Percentiles rank a stretch among this genome's conserved stretches.
phyloP scores from a whole-genome alignment of 2,797 vertebrate genomes.

The Alosa sapidissima region DNA sequence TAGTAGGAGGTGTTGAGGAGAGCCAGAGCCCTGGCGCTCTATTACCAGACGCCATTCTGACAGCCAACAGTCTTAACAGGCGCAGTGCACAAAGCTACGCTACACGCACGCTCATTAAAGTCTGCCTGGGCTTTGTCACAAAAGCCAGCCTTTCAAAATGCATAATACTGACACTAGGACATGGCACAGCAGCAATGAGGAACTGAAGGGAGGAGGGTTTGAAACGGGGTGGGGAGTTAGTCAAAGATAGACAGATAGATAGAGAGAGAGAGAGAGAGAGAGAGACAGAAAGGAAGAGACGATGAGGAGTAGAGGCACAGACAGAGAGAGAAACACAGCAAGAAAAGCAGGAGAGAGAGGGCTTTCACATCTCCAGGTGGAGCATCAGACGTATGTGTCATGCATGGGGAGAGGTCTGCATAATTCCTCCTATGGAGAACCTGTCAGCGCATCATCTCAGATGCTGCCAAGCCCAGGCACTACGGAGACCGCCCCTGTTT shows the following conservation, averaged over 20 bases:
- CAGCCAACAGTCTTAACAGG: conserved; percentile 63
- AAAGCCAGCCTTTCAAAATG: conserved; percentile 54
- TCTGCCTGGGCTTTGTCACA: conserved; percentile 64
- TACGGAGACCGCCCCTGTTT: conserved; percentile 46
- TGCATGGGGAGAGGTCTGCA: conserved; percentile 39
- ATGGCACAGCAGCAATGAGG: conserved; percentile 29
- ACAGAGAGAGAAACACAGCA: background rate
- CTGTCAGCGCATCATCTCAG: conserved; percentile 29
- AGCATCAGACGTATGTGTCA: conserved; percentile 33
- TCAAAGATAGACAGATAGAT: background rate
- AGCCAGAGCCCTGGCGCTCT: conserved; percentile 61
- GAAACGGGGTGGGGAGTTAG: background rate
- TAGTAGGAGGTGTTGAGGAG: conserved; percentile 62
- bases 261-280: background rate
- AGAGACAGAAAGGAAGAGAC: background rate
- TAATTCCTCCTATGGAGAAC: conserved; percentile 52
- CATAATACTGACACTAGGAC: conserved; percentile 61
- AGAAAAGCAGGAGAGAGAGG: conserved; percentile 33
- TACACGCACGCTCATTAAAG: conserved; percentile 69
- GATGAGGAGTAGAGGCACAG: background rate
- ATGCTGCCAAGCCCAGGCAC: conserved; percentile 41
- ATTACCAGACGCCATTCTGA: conserved; percentile 69
- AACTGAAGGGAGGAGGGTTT: background rate
- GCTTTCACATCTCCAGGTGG: conserved; percentile 45
- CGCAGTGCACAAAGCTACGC: conserved; percentile 30